Evolutionary conservation across 2,113 vertebrate genomes (phyloP), one percentile per base, ranked within the genome.

Genomic region (Podarcis raffonei): DNA sequence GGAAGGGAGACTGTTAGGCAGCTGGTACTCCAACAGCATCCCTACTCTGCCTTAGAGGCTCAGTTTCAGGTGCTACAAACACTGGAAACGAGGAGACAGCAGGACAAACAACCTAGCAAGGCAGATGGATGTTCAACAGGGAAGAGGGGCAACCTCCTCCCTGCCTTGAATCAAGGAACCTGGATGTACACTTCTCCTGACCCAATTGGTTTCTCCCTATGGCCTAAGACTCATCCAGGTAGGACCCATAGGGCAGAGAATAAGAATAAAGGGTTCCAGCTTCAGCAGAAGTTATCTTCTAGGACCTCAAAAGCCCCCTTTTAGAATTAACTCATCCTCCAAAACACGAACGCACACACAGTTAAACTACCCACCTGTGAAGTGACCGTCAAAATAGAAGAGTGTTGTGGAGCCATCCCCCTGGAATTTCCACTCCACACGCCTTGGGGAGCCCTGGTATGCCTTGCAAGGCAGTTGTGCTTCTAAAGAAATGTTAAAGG

Each of bases 351-450:
- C 15, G 4, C 3, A 3, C 18, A 13, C 48, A 27, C 65, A 35
- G 5, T 16, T 4, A 1, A 18, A 4, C 2, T 0, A n/a, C 59
- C 4, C 81, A 96, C 97, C 95, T 0, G 96, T 97, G 62, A 97
- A 93, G 39, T 53, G 59, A 62, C 93, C 3, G 0, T 1, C 84
- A 0, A 95, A 94, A 87, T 96, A 97, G 16, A 97, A 83, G 0
- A 97, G 90, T 0, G 78, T 42, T 0, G 95, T 92, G 0, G 80
- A 87, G 0, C 86, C 87, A 0, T 93, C 94, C 0, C 69, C 89
- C 18, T 92, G 88, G 78, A 97, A 97, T 30, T 97, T 97, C 97
- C 97, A 97, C 87, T 97, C 97, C 74, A 96, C 94, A 0, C 97
- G 95, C 12, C 92, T 90, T 0, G 6, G 27, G 20, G 0, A 4